A percentile compares a stretch with the other conserved stretches of the same genome.
Evolutionary conservation across 2,113 vertebrate species (phyloP).

Genomic region (Peromyscus californicus): DNA sequence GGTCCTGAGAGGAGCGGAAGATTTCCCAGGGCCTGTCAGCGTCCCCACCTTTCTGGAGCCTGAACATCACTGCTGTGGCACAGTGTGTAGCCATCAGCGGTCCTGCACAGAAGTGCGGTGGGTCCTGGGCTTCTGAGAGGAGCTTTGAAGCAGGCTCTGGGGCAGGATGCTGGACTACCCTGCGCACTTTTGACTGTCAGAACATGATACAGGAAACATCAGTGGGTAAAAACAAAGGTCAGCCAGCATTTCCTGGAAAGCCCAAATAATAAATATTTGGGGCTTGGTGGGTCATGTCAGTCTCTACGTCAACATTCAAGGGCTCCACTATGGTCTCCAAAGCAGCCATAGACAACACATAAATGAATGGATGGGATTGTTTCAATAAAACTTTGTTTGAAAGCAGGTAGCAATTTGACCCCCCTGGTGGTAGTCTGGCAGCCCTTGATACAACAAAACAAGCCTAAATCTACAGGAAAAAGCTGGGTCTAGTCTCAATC

Average conservation of each 20-base stretch:
- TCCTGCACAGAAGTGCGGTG: fast-evolving
- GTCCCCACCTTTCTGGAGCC: not conserved
- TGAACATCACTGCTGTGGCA: too few relatives aligned
- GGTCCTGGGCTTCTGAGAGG: not conserved
- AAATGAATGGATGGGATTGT: not conserved
- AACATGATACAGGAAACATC: not conserved
- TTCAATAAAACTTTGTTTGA: conserved; percentile 47
- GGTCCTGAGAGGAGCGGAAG: not conserved
- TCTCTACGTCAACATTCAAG: not conserved
- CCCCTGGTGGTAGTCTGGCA: not conserved
- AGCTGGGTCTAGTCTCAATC: not conserved
- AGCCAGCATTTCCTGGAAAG: not conserved
- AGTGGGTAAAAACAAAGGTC: not conserved
- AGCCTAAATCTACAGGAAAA: not conserved
- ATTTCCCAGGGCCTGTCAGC: not conserved
- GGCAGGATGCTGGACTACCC: not conserved
- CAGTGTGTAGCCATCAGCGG: fast-evolving
- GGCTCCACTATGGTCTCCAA: not conserved
- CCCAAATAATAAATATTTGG: not conserved
- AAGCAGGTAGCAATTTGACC: not conserved
- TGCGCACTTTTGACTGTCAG: not conserved
- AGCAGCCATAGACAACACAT: not conserved
- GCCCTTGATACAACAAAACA: not conserved
- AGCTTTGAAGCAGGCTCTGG: not conserved
- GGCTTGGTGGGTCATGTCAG: not conserved